A percentile compares a stretch with the other conserved stretches of the same genome.
phyloP scores from a whole-genome alignment of 2,888 invertebrate genomes.

The Eugnorisma glareosa region DNA sequence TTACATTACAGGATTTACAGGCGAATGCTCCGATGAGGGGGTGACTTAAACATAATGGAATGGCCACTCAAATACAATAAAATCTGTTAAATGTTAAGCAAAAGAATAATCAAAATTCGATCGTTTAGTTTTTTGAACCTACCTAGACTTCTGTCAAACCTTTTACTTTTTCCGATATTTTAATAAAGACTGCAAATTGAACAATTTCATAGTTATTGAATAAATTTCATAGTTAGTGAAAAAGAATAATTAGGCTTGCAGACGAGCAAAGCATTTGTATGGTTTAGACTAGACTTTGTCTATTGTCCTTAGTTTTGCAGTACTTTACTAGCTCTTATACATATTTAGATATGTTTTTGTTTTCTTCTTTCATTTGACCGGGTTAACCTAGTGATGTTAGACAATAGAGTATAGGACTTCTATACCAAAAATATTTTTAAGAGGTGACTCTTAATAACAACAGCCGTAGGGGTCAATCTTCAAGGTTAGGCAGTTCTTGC shows the following conservation, averaged over 20 bases:
- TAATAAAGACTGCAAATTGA: not conserved
- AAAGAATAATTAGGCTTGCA: slow-evolving; percentile 6
- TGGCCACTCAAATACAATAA: not conserved
- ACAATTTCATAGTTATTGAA: not conserved
- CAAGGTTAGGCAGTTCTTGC: not conserved
- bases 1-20: not conserved
- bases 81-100: not conserved
- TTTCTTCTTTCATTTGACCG: slow-evolving; percentile 12
- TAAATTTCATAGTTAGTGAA: slow-evolving; percentile 1
- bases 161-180: not conserved
- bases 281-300: not conserved
- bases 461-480: not conserved
- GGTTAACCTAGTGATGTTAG: not conserved
- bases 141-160: slow-evolving; percentile 3
- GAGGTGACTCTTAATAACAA: not conserved
- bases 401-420: not conserved
- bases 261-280: slow-evolving; percentile 10
- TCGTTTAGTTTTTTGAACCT: not conserved
- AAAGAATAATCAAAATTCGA: not conserved
- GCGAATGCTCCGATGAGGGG: not conserved
- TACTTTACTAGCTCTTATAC: not conserved
- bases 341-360: not conserved
- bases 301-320: not conserved
- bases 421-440: not conserved
- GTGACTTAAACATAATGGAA: not conserved